Evolutionary conservation across 1,140 invertebrate genomes (phyloP), one percentile per base, ranked within the genome.

Genomic region (Centruroides sculpturatus): DNA sequence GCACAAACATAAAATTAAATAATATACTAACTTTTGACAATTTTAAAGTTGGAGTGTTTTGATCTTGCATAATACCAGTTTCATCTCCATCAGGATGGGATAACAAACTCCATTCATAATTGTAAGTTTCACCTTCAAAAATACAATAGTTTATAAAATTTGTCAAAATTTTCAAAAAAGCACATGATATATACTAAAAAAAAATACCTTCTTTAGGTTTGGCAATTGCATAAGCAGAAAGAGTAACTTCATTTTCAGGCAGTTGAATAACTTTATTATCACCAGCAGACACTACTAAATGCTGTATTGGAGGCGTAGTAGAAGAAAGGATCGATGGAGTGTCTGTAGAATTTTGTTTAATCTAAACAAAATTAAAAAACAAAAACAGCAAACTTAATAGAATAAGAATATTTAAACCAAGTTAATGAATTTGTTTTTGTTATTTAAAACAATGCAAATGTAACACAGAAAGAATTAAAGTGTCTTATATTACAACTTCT

Each of bases 31-130:
- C 75, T 61, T 73, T 68, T 34, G 70, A 70, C 3, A 79, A 71
- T 56, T 71, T 72, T 3, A 78, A 68, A 47, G 70, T 76, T 47
- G 71, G 81, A 47, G 85, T 85, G 73, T 91, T 92, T 73, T 91
- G 86, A 69, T 87, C 85, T 57, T 85, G 86, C 79, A 94, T 90
- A 50, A 82, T 87, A 36, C 85, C 86, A 67, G 73, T 73, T 57
- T 86, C 85, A 55, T 70, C 70, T 67, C 71, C 73, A 8, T 85
- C 83, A 1, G 90, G 89, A 69, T 89, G 83, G 59, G 83, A 83
- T 47, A 94, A 77, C 11, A 93, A 76, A 35, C 82, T 86, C 92
- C 92, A 96, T 34, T 85, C 82, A 75, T 92, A 95, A 65, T 85
- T 85, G 71, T 92, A 94, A 71, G 85, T 84, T 56, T 82, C 81